Base-by-base conservation (phyloP, 2,888 invertebrate species). In the Yponomeuta malinellus region DNA sequence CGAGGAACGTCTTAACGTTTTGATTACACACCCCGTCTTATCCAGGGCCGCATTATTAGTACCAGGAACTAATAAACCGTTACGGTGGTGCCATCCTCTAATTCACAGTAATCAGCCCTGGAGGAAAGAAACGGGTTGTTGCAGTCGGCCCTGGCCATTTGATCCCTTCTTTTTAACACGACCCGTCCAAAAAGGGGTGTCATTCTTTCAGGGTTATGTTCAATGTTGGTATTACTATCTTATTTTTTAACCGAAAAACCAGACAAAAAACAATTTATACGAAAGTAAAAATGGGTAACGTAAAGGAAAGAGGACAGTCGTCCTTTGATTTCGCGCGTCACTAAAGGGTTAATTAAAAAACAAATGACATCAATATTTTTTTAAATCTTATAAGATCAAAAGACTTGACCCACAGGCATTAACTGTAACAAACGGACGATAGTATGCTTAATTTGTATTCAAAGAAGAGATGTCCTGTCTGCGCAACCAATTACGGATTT, bases 401-500 rank as follows among this genome's bases (percentile, higher is more conserved):
- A 59, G 15, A 5, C 2, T 59, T 15, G 52, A 59, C 52, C 15
- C 12, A 59, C 3, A 12, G 15, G 52, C 15, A 59, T 15, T 15
- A 59, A 1, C 15, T 15, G 52, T 15, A 59, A 59, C 52, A 59
- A 59, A 59, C 52, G 52, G 52, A 59, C 52, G 15, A 59, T 15
- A 15, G 15, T 59, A 59, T 59, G 15, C 15, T 59, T 59, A 59
- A 59, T 59, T 59, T 59, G 52, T 59, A 59, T 59, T 59, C 52
- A 59, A 64, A 64, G 64, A 69, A 69, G 23, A 69, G 70, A 63
- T 70, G 70, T 70, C 70, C 70, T 48, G 70, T 37, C 63, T 63
- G 59, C 43, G 33, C 69, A 66, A 66, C 33, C 71, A 71, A 71
- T 81, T 77, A 79, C 75, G 79, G 81, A 82, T 82, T 81, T 81